phyloP scores from a whole-genome alignment of 2,888 invertebrate genomes.

The Oscheius sp. region DNA sequence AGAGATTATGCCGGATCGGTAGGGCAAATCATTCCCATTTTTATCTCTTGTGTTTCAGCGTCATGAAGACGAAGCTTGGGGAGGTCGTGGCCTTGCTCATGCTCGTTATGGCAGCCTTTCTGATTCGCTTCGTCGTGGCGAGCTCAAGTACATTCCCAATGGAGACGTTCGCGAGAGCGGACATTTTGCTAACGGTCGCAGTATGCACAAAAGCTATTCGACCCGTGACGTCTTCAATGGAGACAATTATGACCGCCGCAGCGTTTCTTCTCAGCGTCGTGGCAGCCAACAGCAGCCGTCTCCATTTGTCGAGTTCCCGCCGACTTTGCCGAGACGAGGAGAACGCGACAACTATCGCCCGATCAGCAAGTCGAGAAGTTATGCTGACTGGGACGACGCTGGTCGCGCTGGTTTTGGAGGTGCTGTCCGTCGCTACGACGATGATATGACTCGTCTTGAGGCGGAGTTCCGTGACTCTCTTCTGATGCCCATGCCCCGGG shows the following conservation, averaged over 20 bases:
- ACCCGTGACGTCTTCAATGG: slow-evolving; percentile 68
- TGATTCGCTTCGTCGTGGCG: slow-evolving; percentile 70
- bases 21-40: background rate
- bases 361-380: slow-evolving; percentile 69
- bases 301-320: slow-evolving; percentile 72
- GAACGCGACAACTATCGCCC: slow-evolving; percentile 53
- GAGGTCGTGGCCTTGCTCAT: slow-evolving; percentile 62
- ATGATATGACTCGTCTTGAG: slow-evolving; percentile 67
- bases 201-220: slow-evolving; percentile 71
- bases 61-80: slow-evolving; percentile 52
- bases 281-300: slow-evolving; percentile 49
- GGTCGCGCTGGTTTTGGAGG: slow-evolving; percentile 53
- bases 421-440: slow-evolving; percentile 54
- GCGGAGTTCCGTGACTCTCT: slow-evolving; percentile 66
- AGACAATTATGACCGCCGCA: slow-evolving; percentile 55
- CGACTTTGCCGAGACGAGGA: slow-evolving; percentile 67
- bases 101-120: slow-evolving; percentile 70
- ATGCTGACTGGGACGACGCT: slow-evolving; percentile 71
- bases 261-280: slow-evolving; percentile 57
- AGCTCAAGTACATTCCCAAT: slow-evolving; percentile 71
- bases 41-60: slow-evolving; percentile 38
- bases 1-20: slow-evolving; percentile 28
- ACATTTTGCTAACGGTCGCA: slow-evolving; percentile 3
- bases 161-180: slow-evolving; percentile 57
- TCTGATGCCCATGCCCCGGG: slow-evolving; percentile 67